These are phyloP conservation scores for Corythaeola cristata DNA, from an alignment of 2,113 vertebrate species.

Conservation along the genomic window DNA sequence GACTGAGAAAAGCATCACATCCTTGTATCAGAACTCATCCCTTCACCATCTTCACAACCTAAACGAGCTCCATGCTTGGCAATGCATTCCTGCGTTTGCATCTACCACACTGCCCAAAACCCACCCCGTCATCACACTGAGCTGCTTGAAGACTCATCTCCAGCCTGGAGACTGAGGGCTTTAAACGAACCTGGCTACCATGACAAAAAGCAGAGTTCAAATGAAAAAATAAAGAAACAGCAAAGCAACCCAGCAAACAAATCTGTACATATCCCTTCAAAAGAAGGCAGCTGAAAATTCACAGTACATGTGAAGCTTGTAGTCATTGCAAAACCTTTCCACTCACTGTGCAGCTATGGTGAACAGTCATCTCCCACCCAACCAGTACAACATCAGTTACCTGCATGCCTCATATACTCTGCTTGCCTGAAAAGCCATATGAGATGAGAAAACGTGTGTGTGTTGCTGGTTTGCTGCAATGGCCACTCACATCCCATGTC, in stretches of 20 bases:
- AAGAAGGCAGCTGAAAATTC: background rate
- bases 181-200: background rate
- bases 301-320: accelerated
- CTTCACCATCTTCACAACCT: background rate
- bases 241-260: background rate
- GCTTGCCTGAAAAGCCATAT: background rate
- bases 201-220: background rate
- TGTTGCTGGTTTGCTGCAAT: background rate
- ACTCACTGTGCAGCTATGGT: background rate
- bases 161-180: background rate
- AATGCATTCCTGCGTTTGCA: background rate
- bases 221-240: background rate
- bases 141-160: background rate
- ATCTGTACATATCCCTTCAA: background rate
- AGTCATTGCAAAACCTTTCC: background rate
- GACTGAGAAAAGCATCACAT: background rate
- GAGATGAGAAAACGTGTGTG: background rate
- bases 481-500: accelerated
- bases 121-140: accelerated
- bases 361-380: background rate
- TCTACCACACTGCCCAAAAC: background rate
- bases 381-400: background rate
- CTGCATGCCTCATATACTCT: background rate
- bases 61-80: background rate
- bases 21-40: background rate